Evolutionary conservation across 2,113 vertebrate genomes (phyloP).

Genomic region (Bostrychus sinensis): DNA sequence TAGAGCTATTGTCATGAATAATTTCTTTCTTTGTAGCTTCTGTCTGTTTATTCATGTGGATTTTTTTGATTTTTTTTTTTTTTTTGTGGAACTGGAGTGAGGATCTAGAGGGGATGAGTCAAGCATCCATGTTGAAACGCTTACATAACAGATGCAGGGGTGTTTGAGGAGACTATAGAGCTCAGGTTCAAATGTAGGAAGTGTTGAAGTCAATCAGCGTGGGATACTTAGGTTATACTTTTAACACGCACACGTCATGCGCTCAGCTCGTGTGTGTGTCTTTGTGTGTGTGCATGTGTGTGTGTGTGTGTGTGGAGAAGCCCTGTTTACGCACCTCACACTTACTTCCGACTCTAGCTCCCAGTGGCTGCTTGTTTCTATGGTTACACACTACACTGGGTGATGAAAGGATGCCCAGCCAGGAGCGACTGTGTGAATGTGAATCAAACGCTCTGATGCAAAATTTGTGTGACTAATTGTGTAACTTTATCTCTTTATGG

Average conservation of each 20-base stretch:
- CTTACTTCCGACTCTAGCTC: constrained; percentile 39
- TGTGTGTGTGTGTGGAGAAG: not conserved
- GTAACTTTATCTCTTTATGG: constrained; percentile 7
- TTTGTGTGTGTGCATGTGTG: not conserved
- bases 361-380: constrained; percentile 58
- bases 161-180: constrained; percentile 4
- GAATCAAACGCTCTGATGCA: constrained; percentile 49
- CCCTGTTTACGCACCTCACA: constrained; percentile 25
- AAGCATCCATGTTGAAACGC: constrained; percentile 42
- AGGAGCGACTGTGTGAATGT: too few species aligned
- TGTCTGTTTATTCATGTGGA: constrained; percentile 45
- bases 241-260: constrained; percentile 4
- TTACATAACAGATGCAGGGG: constrained; percentile 49
- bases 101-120: constrained; percentile 57
- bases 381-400: constrained; percentile 53
- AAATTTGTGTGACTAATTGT: constrained; percentile 16
- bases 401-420: constrained; percentile 49
- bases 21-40: constrained; percentile 57
- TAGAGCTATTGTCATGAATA: constrained; percentile 68
- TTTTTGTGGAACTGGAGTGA: constrained; percentile 60
- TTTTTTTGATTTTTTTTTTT: constrained; percentile 67
- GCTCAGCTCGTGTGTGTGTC: not conserved
- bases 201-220: constrained; percentile 5
- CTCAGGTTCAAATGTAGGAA: constrained; percentile 7
- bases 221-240: constrained; percentile 5